Evolutionary conservation across 1,140 invertebrate genomes (phyloP).

Genomic region (Bemisia tabaci): DNA sequence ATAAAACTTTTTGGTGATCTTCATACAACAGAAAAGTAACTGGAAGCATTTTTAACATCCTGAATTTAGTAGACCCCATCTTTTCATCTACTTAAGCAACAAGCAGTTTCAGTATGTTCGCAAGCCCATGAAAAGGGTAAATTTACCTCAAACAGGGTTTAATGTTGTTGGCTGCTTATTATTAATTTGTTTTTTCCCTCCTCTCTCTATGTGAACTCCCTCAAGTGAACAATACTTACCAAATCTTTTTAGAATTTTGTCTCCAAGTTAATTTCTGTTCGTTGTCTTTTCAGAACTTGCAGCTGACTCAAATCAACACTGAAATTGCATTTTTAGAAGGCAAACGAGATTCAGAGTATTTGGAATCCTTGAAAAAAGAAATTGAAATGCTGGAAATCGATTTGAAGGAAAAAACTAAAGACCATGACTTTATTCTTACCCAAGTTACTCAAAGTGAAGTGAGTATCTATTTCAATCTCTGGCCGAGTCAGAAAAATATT

Average conservation of each 20-base stretch:
- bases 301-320: conserved; percentile 26
- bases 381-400: conserved; percentile 34
- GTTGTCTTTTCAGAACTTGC: conserved; percentile 22
- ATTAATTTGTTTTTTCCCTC: too few species aligned
- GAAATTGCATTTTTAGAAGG: conserved; percentile 5
- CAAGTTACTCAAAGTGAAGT: conserved; percentile 5
- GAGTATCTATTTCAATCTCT: neutral
- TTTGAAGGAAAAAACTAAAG: conserved; percentile 29
- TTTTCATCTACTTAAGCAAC: neutral
- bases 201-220: too few species aligned
- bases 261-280: too few species aligned
- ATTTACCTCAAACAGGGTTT: neutral
- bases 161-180: conserved; percentile 20
- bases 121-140: neutral
- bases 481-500: too few species aligned
- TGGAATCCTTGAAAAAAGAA: conserved; percentile 29
- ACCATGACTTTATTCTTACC: conserved; percentile 13
- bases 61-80: too few species aligned
- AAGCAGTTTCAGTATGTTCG: neutral
- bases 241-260: too few species aligned
- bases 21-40: too few species aligned
- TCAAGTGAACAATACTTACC: too few species aligned
- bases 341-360: conserved; percentile 25
- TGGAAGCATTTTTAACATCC: too few species aligned
- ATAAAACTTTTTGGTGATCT: too few species aligned